phyloP scores from a whole-genome alignment of 2,888 invertebrate genomes.

The Apoderus coryli region DNA sequence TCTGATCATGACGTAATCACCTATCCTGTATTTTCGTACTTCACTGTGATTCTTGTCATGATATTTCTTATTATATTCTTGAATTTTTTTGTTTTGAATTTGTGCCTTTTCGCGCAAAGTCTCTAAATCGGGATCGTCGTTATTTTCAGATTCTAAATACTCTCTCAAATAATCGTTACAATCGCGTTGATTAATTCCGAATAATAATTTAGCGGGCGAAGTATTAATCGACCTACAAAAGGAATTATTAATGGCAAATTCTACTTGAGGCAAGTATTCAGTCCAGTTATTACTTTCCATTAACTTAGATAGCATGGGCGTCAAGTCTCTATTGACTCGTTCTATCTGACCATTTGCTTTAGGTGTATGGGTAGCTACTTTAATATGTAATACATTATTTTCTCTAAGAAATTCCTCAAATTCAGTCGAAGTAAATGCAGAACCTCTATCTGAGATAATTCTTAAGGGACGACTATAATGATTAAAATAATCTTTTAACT shows the following conservation, averaged over 20 bases:
- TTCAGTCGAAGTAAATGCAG: no score
- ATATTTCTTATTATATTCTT: no score
- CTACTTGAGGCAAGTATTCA: slow-evolving; percentile 8
- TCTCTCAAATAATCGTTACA: slow-evolving; percentile 4
- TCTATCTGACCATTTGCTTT: slow-evolving; percentile 11
- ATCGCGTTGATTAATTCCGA: slow-evolving; percentile 9
- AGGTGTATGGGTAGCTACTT: slow-evolving; percentile 8
- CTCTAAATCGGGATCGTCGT: slow-evolving; percentile 4
- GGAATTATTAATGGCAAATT: slow-evolving; percentile 10
- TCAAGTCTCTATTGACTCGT: slow-evolving; percentile 9
- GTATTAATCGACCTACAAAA: no score
- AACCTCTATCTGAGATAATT: no score
- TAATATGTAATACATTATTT: no score
- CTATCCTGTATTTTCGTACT: slow-evolving; percentile 11
- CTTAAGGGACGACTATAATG: no score
- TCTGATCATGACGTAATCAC: slow-evolving; percentile 16
- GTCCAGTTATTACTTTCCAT: slow-evolving; percentile 10
- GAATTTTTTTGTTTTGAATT: slow-evolving; percentile 3
- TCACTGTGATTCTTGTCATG: slow-evolving; percentile 10
- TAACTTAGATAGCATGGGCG: slow-evolving; percentile 10
- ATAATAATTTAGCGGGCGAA: slow-evolving; percentile 5
- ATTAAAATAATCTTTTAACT: no score
- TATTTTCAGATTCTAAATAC: slow-evolving; percentile 5
- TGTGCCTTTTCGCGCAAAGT: slow-evolving; percentile 4
- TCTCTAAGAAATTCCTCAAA: no score